Evolutionary conservation across 2,797 vertebrate species (phyloP), one percentile per base, ranked within the genome.

Genomic region (Cryptoblepharus egeriae): DNA sequence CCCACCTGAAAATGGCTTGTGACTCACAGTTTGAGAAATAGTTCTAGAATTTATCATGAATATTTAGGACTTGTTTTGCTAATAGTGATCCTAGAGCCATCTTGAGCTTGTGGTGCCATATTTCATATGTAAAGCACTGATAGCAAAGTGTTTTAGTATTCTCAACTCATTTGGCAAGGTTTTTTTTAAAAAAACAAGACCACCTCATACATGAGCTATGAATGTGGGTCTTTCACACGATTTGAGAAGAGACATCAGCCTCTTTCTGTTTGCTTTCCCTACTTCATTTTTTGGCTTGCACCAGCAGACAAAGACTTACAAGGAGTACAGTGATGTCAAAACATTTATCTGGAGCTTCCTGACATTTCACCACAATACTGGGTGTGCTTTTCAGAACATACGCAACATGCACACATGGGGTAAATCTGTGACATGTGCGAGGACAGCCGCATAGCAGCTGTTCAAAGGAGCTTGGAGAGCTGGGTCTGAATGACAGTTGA

Each of bases 291-390:
- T 52, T 82, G 73, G 77, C 74, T 80, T 72, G 32, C 22, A 85
- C 80, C 1, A 0, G 71, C 63, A 83, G 32, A 74, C 74, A 88
- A 79, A 79, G 1, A 30, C 78, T 86, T 79, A 9, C 26, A 65
- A 86, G 84, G 77, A 82, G 86, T 87, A 72, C 64, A 81, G 70
- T 60, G 55, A 88, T 84, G 83, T 86, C 90, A 89, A 92, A 93
- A 91, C 88, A 91, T 87, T 91, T 87, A 89, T 81, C 83, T 82
- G 79, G 60, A 84, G 1, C 80, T 90, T 89, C 89, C 74, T 83
- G 82, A 79, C 77, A 69, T 30, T 0, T 79, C 85, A 71, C 30
- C 84, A 49, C 12, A 12, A 49, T 49, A 49, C 8, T 49, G 45
- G 45, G 7, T 49, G 45, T 49, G 45, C 45, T 49, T 49, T 49